phyloP scores from a whole-genome alignment of 2,113 vertebrate genomes.

The Procavia capensis region DNA sequence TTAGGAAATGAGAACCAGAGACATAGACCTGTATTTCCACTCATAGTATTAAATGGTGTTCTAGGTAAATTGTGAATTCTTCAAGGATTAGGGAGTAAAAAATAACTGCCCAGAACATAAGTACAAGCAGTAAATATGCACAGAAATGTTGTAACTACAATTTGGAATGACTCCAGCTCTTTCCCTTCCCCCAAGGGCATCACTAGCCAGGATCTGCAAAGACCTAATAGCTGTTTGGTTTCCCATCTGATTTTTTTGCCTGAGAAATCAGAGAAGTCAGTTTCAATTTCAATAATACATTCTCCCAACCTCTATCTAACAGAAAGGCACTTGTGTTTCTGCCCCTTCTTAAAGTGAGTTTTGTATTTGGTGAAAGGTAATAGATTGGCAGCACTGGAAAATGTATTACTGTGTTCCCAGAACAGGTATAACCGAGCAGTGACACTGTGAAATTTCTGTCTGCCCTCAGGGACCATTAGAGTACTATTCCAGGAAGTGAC shows the following conservation, averaged over 20 bases:
- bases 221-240: constrained; percentile 73
- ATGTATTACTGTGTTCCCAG: constrained; percentile 67
- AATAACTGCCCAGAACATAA: not conserved
- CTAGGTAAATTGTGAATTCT: constrained; percentile 60
- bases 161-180: constrained; percentile 62
- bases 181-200: constrained; percentile 59
- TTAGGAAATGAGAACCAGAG: constrained; percentile 73
- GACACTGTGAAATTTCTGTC: constrained; percentile 68
- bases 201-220: constrained; percentile 65
- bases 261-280: constrained; percentile 73
- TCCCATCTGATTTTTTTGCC: constrained; percentile 72
- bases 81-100: constrained; percentile 48
- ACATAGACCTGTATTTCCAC: constrained; percentile 32
- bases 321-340: constrained; percentile 71
- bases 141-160: constrained; percentile 52
- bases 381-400: constrained; percentile 71
- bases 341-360: constrained; percentile 65
- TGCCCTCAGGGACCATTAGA: constrained; percentile 60
- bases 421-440: constrained; percentile 66
- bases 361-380: constrained; percentile 74
- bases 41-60: not conserved
- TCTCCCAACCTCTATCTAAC: constrained; percentile 68
- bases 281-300: constrained; percentile 76
- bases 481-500: constrained; percentile 68
- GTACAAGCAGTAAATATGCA: constrained; percentile 40